Base-by-base conservation (phyloP, 2,797 vertebrate species). In the Atherinosoma microstoma region DNA sequence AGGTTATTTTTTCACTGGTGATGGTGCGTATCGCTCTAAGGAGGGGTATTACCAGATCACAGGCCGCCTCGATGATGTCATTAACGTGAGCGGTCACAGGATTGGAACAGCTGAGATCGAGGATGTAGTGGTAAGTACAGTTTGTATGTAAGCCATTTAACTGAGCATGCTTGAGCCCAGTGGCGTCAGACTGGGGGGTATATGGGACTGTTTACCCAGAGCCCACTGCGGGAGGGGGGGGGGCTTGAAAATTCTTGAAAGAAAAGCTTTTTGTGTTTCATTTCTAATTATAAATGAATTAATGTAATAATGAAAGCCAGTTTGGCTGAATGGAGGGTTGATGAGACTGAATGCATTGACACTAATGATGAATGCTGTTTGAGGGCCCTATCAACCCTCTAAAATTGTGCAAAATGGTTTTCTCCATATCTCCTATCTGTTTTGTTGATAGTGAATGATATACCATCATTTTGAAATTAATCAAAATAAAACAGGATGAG, bases 1-100 rank as follows among this genome's bases (percentile, higher is more conserved):
- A 99, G 98, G 97, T 70, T 95, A 96, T 84, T 99, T 97, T 89
- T 98, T 97, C 79, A 97, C 97, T 2, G 97, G 98, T 1, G 97
- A 99, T 6, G 96, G 97, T 22, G 97, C 96, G 6, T 81, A 95
- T 88, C 94, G 97, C 56, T 95, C 94, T 0, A 61, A 94, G 65
- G 85, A 95, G 1, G 98, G 97, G 5, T 96, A 97, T 82, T 99
- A 99, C 85, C 96, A 98, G 93, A 97, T 99, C 84, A 97, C 96
- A 0, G 97, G 98, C 16, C 95, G 97, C 49, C 96, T 98, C 82
- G 98, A 99, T 61, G 98, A 99, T 0, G 95, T 99, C 83, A 97
- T 99, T 78, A 99, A 99, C 38, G 95, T 99, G 84, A 98, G 97
- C 0, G 98, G 98, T 0, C 97, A 99, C 88, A 94, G 98, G 63